These are phyloP conservation scores for Ferdinandea cuprea DNA, from an alignment of 2,888 invertebrate genomes.

Conservation along the genomic window DNA sequence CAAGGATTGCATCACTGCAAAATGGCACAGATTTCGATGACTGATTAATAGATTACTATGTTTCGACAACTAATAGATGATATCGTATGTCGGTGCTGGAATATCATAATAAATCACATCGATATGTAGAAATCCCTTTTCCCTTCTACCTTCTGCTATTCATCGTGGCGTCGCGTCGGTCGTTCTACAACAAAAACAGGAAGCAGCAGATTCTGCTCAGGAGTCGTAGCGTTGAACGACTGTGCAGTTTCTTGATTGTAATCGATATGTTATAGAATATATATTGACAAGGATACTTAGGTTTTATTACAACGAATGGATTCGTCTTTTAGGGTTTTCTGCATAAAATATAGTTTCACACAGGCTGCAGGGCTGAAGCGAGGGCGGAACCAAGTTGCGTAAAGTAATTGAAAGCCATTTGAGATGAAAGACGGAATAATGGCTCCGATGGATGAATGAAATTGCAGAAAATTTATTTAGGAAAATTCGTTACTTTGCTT, in stretches of 20 bases:
- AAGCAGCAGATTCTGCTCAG: constrained; percentile 16
- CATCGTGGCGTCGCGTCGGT: constrained; percentile 12
- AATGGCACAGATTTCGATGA: constrained; percentile 63
- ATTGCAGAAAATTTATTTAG: constrained; percentile 46
- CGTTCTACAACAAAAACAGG: constrained; percentile 22
- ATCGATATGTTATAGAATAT: constrained; percentile 57
- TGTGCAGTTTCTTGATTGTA: constrained; percentile 50
- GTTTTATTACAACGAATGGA: constrained; percentile 61
- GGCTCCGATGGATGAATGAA: constrained; percentile 30
- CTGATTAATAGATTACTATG: constrained; percentile 68
- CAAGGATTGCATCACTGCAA: constrained; percentile 2
- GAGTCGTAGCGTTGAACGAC: background rate
- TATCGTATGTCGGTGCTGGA: constrained; percentile 41
- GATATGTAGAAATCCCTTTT: no score
- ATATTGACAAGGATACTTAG: constrained; percentile 53
- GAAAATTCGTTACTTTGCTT: constrained; percentile 23
- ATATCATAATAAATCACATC: constrained; percentile 55
- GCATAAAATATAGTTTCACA: constrained; percentile 51
- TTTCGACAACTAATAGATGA: constrained; percentile 51
- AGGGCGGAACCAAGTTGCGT: constrained; percentile 47
- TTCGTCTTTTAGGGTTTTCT: constrained; percentile 56
- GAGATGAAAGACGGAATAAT: constrained; percentile 42
- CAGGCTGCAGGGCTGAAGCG: constrained; percentile 20
- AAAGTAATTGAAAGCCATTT: constrained; percentile 71
- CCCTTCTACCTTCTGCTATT: no score